A percentile compares a stretch with the other conserved stretches of the same genome.
Conservation (phyloP, 2,797 vertebrate genomes). For the Manis crassicaudata region DNA sequence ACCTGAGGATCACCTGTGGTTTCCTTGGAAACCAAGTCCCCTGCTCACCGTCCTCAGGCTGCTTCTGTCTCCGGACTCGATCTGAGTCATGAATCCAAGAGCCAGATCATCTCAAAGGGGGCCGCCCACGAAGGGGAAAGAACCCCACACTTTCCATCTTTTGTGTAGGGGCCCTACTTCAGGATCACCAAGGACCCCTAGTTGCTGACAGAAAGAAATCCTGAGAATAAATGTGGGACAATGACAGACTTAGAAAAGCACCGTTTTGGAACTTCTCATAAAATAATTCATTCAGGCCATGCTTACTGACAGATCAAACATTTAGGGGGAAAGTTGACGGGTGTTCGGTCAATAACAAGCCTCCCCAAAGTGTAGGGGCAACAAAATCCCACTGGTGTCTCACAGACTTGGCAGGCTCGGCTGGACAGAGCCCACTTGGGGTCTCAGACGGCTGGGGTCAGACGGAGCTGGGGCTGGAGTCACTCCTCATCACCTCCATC, state of each 20-base stretch:
- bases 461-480: background rate
- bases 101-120: no score
- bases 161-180: background rate
- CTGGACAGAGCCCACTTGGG: background rate
- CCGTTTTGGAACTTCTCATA: background rate
- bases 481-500: no score
- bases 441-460: background rate
- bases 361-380: background rate
- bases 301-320: background rate
- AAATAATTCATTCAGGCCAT: background rate
- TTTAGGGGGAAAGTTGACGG: background rate
- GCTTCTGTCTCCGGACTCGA: background rate
- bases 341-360: background rate
- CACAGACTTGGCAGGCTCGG: accelerated
- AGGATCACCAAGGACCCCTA: background rate
- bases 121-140: background rate
- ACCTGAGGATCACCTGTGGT: slow-evolving; percentile 10
- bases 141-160: background rate
- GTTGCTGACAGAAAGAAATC: background rate
- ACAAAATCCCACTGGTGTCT: accelerated
- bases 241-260: background rate
- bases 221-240: background rate
- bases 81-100: background rate
- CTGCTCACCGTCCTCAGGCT: background rate
- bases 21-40: slow-evolving; percentile 65